Conservation (phyloP, 2,888 invertebrate species). For the Pecten maximus region DNA sequence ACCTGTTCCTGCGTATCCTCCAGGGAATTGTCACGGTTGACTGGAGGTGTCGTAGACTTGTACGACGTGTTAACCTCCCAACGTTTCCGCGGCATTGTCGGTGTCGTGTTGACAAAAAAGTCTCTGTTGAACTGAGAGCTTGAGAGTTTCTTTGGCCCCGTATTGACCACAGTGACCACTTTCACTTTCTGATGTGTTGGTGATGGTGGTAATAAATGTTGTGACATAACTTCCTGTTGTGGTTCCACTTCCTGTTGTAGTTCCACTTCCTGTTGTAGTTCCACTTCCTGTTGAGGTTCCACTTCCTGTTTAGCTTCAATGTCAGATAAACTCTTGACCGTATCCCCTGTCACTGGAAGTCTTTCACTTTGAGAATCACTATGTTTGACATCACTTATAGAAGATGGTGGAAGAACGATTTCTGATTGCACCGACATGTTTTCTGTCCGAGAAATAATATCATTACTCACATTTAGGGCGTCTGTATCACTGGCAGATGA, state of each 20-base stretch:
- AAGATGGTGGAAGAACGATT: not conserved
- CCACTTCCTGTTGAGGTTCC: not conserved
- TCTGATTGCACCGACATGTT: not conserved
- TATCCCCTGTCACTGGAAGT: not conserved
- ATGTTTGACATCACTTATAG: not conserved
- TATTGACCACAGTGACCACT: constrained; percentile 56
- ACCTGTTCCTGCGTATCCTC: constrained; percentile 68
- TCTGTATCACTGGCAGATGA: not conserved
- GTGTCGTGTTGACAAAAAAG: constrained; percentile 68
- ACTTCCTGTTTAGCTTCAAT: not conserved
- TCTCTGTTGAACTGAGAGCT: constrained; percentile 72
- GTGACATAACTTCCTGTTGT: not conserved
- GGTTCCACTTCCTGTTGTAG: not conserved
- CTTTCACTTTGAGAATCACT: not conserved
- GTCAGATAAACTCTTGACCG: not conserved
- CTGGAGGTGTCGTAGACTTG: constrained; percentile 61
- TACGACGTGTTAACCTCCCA: constrained; percentile 66
- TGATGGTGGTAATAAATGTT: not conserved
- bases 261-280: not conserved
- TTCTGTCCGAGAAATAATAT: not conserved
- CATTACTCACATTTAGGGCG: not conserved
- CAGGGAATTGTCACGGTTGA: constrained; percentile 55
- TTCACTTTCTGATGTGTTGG: not conserved
- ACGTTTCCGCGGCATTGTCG: constrained; percentile 55
- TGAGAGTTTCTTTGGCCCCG: constrained; percentile 73